Percentiles rank a stretch among this genome's conserved stretches.
These are phyloP conservation scores for Leptobrachium ailaonicum DNA, from an alignment of 2,113 vertebrate genomes.

Conservation along the genomic window DNA sequence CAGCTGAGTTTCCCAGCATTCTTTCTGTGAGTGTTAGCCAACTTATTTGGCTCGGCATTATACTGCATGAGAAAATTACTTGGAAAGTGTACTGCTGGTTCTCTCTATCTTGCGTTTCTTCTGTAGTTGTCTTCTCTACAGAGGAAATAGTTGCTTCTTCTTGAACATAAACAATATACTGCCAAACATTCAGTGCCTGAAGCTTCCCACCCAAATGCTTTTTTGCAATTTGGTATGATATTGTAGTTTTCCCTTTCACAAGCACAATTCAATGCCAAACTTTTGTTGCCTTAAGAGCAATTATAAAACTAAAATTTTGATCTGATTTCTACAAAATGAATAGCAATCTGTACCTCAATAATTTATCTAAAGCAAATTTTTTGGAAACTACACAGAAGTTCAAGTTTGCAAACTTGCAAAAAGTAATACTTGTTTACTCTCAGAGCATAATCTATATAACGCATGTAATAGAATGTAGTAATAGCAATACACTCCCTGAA, in stretches of 20 bases:
- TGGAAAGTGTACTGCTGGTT: conserved; percentile 32
- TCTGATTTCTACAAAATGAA: too few species aligned
- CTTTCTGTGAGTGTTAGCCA: conserved; percentile 30
- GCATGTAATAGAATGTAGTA: too few species aligned
- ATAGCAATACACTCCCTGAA: too few species aligned
- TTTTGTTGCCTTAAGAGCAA: neutral
- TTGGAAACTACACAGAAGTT: too few species aligned
- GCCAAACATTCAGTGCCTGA: conserved; percentile 1
- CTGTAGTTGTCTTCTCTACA: neutral
- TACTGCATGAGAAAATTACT: conserved; percentile 31
- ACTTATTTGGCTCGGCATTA: conserved; percentile 38
- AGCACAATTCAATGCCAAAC: neutral
- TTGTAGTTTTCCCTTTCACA: too few species aligned
- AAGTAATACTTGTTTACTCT: too few species aligned
- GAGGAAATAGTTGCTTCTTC: neutral
- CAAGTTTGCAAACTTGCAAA: too few species aligned
- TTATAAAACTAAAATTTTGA: neutral
- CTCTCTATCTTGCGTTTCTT: conserved; percentile 13
- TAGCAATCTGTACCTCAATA: too few species aligned
- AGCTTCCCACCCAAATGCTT: conserved; percentile 15
- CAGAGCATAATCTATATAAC: too few species aligned
- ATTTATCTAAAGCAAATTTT: too few species aligned
- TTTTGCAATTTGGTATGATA: neutral
- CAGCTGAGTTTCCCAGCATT: conserved; percentile 35
- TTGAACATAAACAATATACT: neutral